Conservation (phyloP, 2,113 vertebrate genomes). For the Sminthopsis crassicaudata region DNA sequence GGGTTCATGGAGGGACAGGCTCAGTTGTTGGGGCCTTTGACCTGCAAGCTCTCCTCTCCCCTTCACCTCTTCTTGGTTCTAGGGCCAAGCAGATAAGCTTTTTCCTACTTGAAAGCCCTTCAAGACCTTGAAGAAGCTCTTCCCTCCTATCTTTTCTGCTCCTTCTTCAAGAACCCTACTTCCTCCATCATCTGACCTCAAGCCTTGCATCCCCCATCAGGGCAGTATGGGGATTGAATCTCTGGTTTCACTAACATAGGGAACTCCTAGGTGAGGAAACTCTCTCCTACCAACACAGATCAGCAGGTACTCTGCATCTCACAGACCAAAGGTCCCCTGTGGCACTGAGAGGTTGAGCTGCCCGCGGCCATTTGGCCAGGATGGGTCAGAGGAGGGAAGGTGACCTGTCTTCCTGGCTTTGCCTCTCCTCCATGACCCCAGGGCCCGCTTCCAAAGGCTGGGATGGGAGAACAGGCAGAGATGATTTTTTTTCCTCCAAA, state of each 20-base stretch:
- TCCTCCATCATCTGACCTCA: not conserved
- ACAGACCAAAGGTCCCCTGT: not conserved
- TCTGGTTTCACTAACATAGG: not conserved
- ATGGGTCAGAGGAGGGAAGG: not conserved
- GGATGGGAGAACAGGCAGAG: not conserved
- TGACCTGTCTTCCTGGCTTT: not conserved
- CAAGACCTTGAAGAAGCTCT: too few relatives aligned
- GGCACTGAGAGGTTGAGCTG: not conserved
- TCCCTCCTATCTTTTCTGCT: too few relatives aligned
- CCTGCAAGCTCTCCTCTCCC: too few relatives aligned
- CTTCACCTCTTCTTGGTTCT: too few relatives aligned
- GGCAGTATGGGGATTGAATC: not conserved
- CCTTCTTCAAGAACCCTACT: too few relatives aligned
- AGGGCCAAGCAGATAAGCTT: too few relatives aligned
- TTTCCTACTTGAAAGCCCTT: too few relatives aligned
- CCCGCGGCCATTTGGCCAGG: too few relatives aligned
- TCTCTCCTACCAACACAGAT: not conserved
- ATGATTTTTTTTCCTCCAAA: not conserved
- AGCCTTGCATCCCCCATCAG: not conserved
- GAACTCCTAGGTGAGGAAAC: not conserved
- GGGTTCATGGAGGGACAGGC: too few relatives aligned
- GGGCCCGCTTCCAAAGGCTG: not conserved
- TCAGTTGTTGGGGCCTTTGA: too few relatives aligned
- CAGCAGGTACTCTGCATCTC: not conserved
- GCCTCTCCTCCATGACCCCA: not conserved